These are phyloP conservation scores for Zaprionus kolodkinae DNA, from an alignment of 1,140 invertebrate species.

Conservation along the genomic window DNA sequence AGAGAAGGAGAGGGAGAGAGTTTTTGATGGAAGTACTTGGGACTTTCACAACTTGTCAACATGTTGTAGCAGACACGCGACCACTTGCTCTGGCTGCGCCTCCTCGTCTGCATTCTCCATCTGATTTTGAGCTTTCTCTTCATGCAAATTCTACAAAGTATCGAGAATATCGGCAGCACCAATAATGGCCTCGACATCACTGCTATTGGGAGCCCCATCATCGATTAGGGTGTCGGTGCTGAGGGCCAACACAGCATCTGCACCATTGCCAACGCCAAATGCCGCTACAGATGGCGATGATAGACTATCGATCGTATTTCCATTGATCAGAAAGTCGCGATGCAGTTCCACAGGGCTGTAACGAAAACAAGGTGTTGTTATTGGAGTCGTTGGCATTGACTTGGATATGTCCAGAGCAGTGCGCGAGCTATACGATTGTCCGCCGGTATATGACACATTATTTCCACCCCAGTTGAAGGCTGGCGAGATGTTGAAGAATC, in stretches of 20 bases:
- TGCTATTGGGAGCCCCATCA: conserved; percentile 57
- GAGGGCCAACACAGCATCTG: conserved; percentile 39
- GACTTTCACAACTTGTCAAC: conserved; percentile 63
- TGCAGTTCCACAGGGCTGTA: conserved; percentile 85
- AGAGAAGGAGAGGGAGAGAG: neutral
- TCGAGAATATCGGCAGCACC: conserved; percentile 69
- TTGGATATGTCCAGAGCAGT: conserved; percentile 85
- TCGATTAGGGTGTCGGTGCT: conserved; percentile 66
- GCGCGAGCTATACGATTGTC: conserved; percentile 47
- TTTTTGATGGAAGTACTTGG: neutral
- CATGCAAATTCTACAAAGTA: conserved; percentile 81
- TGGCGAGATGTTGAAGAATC: conserved; percentile 74
- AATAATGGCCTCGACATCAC: conserved; percentile 76
- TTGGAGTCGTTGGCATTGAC: conserved; percentile 88
- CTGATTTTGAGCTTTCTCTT: conserved; percentile 72
- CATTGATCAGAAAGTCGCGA: conserved; percentile 87
- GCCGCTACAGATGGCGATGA: conserved; percentile 53
- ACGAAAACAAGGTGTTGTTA: conserved; percentile 85
- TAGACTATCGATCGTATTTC: conserved; percentile 85
- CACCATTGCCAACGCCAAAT: conserved; percentile 44
- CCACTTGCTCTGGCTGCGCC: conserved; percentile 36
- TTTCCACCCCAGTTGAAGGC: conserved; percentile 63
- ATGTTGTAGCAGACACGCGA: conserved; percentile 63
- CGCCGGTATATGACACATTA: conserved; percentile 27
- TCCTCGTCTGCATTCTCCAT: conserved; percentile 25